These are phyloP conservation scores for Tyria jacobaeae DNA, from an alignment of 2,888 invertebrate genomes.

Conservation along the genomic window DNA sequence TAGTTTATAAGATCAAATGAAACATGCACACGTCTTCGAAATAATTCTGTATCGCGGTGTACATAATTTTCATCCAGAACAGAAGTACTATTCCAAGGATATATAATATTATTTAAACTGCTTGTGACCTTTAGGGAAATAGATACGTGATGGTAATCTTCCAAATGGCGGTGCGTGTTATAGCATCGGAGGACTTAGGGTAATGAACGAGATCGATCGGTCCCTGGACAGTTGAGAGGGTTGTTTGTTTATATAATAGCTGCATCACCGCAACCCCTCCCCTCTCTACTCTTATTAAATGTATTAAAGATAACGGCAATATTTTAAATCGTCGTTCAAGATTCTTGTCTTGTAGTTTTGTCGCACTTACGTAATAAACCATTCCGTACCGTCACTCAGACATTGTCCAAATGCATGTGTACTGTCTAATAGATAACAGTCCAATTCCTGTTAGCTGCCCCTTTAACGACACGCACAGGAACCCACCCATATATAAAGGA, in stretches of 20 bases:
- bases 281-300: too few relatives aligned
- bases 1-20: too few relatives aligned
- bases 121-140: background rate
- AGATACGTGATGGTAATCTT: conserved; percentile 4
- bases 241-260: background rate
- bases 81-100: background rate
- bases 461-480: too few relatives aligned
- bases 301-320: background rate
- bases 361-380: too few relatives aligned
- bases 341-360: background rate
- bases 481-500: too few relatives aligned
- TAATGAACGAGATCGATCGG: conserved; percentile 7
- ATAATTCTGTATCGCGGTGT: too few relatives aligned
- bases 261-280: background rate
- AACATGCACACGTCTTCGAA: too few relatives aligned
- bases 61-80: too few relatives aligned
- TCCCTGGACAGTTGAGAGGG: background rate
- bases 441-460: too few relatives aligned
- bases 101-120: background rate
- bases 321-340: background rate
- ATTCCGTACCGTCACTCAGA: too few relatives aligned
- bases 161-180: conserved; percentile 1
- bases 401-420: too few relatives aligned
- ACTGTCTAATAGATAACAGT: too few relatives aligned
- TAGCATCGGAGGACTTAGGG: background rate